Evolutionary conservation across 2,113 vertebrate genomes (phyloP).

Genomic region (Rhynchomys soricoides): DNA sequence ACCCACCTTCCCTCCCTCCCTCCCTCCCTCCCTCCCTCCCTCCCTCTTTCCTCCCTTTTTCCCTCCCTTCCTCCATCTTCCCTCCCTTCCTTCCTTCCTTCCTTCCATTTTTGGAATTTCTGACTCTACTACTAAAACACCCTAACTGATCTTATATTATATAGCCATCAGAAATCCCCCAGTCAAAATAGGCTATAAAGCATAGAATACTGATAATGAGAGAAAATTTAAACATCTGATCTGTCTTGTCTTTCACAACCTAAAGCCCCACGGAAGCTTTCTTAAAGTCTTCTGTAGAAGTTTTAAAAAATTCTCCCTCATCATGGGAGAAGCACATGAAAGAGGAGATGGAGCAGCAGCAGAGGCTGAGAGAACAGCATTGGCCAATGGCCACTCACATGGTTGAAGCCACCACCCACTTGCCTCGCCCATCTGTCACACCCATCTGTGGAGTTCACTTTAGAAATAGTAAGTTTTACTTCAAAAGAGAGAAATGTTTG

Average conservation of each 20-base stretch:
- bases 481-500: conserved; percentile 1
- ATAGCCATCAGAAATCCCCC: not conserved
- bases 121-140: conserved; percentile 19
- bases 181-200: not conserved
- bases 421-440: not conserved
- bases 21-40: not conserved
- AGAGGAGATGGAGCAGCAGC: not conserved
- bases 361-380: not conserved
- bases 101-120: not conserved
- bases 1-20: not conserved
- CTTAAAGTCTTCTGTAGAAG: not conserved
- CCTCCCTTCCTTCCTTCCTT: too few relatives aligned
- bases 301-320: not conserved
- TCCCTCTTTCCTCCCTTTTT: not conserved
- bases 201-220: not conserved
- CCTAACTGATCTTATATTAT: conserved; percentile 20
- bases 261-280: not conserved
- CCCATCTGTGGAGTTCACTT: not conserved
- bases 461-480: not conserved
- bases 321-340: not conserved
- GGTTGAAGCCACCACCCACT: not conserved
- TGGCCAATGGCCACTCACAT: not conserved
- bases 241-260: not conserved
- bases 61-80: not conserved
- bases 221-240: not conserved